Evolutionary conservation across 2,797 vertebrate species (phyloP).

Genomic region (Sebastes oblongus): DNA sequence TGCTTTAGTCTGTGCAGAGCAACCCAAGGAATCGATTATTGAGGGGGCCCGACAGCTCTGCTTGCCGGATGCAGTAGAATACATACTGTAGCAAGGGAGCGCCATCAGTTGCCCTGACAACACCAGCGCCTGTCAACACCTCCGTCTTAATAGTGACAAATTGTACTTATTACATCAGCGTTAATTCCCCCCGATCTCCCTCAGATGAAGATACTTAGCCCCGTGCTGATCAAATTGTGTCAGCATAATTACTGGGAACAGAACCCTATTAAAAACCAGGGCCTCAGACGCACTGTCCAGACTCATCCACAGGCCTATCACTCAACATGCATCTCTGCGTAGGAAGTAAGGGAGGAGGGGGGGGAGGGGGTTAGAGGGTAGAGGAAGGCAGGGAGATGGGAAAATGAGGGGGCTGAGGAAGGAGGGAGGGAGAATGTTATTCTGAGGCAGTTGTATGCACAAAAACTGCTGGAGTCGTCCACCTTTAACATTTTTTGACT

Average conservation of each 20-base stretch:
- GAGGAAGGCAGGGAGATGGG: slow-evolving; percentile 41
- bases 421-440: slow-evolving; percentile 29
- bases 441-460: slow-evolving; percentile 37
- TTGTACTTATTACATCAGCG: slow-evolving; percentile 94
- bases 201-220: slow-evolving; percentile 95
- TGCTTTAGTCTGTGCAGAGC: slow-evolving; percentile 53
- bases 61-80: slow-evolving; percentile 62
- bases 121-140: slow-evolving; percentile 87
- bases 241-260: slow-evolving; percentile 93
- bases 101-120: slow-evolving; percentile 86
- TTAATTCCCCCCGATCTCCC: slow-evolving; percentile 91
- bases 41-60: slow-evolving; percentile 67
- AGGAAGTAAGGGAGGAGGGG: slow-evolving; percentile 35
- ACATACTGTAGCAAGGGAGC: slow-evolving; percentile 71
- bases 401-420: slow-evolving; percentile 28
- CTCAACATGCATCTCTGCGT: slow-evolving; percentile 73
- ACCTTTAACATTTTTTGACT: slow-evolving; percentile 16
- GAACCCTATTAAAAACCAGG: slow-evolving; percentile 90
- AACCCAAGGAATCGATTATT: slow-evolving; percentile 68
- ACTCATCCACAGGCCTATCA: slow-evolving; percentile 76
- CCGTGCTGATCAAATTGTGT: slow-evolving; percentile 91
- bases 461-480: slow-evolving; percentile 23
- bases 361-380: slow-evolving; percentile 8
- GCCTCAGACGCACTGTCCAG: slow-evolving; percentile 81
- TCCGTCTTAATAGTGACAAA: slow-evolving; percentile 92